Percentiles rank a stretch among this genome's conserved stretches.
These are phyloP conservation scores for Heliconius nattereri DNA, from an alignment of 1,140 invertebrate species.

Conservation along the genomic window DNA sequence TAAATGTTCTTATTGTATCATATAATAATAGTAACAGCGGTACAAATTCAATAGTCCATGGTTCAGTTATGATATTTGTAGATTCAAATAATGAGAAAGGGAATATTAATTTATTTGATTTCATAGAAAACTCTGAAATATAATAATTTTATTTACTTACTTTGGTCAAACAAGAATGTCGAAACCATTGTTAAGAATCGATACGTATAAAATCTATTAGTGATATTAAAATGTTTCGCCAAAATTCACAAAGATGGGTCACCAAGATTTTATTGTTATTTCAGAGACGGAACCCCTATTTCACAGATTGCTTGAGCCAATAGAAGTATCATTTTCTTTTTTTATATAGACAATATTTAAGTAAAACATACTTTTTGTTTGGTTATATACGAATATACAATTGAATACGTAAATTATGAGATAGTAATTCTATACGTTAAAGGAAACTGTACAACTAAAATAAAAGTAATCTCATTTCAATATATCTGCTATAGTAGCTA, in stretches of 20 bases:
- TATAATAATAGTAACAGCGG: neutral
- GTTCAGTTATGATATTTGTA: neutral
- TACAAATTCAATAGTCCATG: neutral
- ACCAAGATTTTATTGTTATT: conserved; percentile 57
- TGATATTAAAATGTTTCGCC: conserved; percentile 70
- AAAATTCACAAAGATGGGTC: conserved; percentile 57
- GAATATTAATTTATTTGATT: conserved; percentile 10
- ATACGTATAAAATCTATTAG: conserved; percentile 73
- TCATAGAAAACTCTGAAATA: neutral
- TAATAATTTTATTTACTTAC: conserved; percentile 44
- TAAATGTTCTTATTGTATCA: neutral
- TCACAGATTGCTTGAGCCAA: conserved; percentile 57
- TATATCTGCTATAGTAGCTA: neutral
- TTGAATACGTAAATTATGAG: too few species aligned
- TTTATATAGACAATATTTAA: neutral
- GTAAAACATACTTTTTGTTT: neutral
- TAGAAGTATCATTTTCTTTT: conserved; percentile 55
- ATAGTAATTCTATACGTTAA: too few species aligned
- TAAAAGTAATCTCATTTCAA: neutral
- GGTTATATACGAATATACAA: too few species aligned
- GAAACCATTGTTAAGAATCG: conserved; percentile 59
- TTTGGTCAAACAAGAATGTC: conserved; percentile 60
- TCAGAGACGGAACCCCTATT: conserved; percentile 49
- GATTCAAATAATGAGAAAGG: neutral
- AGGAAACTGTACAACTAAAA: too few species aligned